Base-by-base conservation (phyloP, 2,888 invertebrate genomes). In the Noctuana brunneofusca region DNA sequence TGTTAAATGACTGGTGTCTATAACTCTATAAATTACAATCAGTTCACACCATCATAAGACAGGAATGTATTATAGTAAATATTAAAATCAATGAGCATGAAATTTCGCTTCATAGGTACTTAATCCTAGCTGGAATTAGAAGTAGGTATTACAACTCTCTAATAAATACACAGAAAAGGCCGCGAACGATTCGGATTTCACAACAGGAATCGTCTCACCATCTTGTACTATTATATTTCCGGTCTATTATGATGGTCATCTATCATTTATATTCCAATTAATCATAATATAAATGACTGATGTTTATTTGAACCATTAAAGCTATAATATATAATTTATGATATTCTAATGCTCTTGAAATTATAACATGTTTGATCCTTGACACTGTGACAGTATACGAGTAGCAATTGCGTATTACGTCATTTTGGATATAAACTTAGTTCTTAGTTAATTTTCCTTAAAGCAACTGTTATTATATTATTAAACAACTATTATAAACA, bases 321-420 rank as follows among this genome's bases (percentile, higher is more conserved):
- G 12, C 1, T 2, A 35, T 35, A 35, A 35, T 35, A n/a, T n/a
- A n/a, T n/a, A 35, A 35, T 35, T 35, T 35, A 35, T 35, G n/a
- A 35, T 35, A 35, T 35, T 35, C 35, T 35, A 35, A n/a, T n/a
- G 35, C 12, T 35, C 12, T 35, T 12, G n/a, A 35, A 49, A 35
- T 35, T 4, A 38, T 41, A 18, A 43, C 24, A 50, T 12, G 11
- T 0, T 41, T 18, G 18, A 18, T 41, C 58, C 50, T 58, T 58
- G 58, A 50, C 58, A 49, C 27, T 16, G 50, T 16, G 48, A 57
- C 57, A 49, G 11, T n/a, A 35, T 35, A n/a, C n/a, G n/a, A n/a
- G n/a, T 49, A 14, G 12, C 20, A 3, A 46, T 46, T 20, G 6
- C 2, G 20, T 16, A 58, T 41, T 41, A 58, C 52, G 58, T 58